Evolutionary conservation across 64 coral and sea anemone genomes (phyloP).

Genomic region (Dendrophyllia cribrosa): DNA sequence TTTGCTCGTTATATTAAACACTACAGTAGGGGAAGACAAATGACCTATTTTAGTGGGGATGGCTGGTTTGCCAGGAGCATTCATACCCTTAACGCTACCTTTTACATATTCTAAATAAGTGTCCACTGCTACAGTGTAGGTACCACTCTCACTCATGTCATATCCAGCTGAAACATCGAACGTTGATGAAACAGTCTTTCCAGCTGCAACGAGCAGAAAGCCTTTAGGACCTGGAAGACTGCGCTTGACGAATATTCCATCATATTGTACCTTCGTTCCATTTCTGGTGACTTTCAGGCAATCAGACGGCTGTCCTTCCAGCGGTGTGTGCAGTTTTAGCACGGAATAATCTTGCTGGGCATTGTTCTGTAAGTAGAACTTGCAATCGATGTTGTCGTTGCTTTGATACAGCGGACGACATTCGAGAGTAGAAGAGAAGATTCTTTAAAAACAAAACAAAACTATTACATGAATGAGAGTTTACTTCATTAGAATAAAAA

Average conservation of each 20-base stretch:
- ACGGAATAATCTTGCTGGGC: neutral
- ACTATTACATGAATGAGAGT: too few relatives aligned
- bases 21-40: too few relatives aligned
- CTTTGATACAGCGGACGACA: neutral
- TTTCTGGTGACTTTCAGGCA: neutral
- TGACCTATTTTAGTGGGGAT: too few relatives aligned
- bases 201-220: neutral
- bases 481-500: too few relatives aligned
- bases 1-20: too few relatives aligned
- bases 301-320: neutral
- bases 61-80: too few relatives aligned
- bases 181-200: neutral
- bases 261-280: neutral
- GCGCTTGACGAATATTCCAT: neutral
- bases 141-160: neutral
- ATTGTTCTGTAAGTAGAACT: neutral
- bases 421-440: neutral
- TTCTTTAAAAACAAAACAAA: neutral
- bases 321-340: neutral
- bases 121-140: too few relatives aligned
- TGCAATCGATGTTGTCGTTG: neutral
- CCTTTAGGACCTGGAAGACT: neutral
- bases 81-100: too few relatives aligned
- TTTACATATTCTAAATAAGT: neutral
- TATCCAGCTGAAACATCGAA: constrained; percentile 2